Base-by-base conservation (phyloP, 2,797 vertebrate genomes). In the Danio jaintianensis region DNA sequence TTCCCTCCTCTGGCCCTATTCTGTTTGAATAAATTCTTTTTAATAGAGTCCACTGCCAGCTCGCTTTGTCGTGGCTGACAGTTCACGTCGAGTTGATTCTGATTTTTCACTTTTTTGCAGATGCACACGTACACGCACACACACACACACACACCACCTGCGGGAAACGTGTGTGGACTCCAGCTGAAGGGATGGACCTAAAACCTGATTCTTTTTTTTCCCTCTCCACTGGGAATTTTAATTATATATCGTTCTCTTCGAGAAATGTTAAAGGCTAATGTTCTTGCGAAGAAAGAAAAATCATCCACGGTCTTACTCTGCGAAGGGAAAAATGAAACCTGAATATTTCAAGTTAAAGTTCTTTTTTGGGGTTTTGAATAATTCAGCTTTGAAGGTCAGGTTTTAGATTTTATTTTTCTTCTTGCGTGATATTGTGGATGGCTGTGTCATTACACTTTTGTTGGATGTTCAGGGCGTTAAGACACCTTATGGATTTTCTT, bases 11-110 rank as follows among this genome's bases (percentile, higher is more conserved):
- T 84, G 86, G 86, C 86, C 81, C 64, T 83, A 74, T 86, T 89
- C 84, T 77, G 82, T 91, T 89, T 82, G 86, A 90, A 91, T 92
- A 92, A 89, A 92, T 91, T 85, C 84, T 72, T 88, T 82, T 84
- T 83, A 90, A 85, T 81, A 66, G 75, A 81, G 45, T 78, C 71
- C 64, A 45, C 56, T 59, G 74, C 69, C 62, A 20, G 78, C 62
- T 79, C 29, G 6, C 66, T 78, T 64, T 73, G 61, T 69, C 53
- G 40, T 22, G 55, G 56, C 69, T 55, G 47, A 38, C 56, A 63
- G 56, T 16, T 6, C 50, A 59, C 50, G 58, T 18, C 6, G 47
- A 70, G 29, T 62, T 56, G 56, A 76, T 50, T 69, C 64, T 29
- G 63, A 61, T 56, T 67, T 64, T 59, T 58, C 20, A 66, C 42